Evolutionary conservation across 2,113 vertebrate genomes (phyloP).

Genomic region (Oryctolagus cuniculus): DNA sequence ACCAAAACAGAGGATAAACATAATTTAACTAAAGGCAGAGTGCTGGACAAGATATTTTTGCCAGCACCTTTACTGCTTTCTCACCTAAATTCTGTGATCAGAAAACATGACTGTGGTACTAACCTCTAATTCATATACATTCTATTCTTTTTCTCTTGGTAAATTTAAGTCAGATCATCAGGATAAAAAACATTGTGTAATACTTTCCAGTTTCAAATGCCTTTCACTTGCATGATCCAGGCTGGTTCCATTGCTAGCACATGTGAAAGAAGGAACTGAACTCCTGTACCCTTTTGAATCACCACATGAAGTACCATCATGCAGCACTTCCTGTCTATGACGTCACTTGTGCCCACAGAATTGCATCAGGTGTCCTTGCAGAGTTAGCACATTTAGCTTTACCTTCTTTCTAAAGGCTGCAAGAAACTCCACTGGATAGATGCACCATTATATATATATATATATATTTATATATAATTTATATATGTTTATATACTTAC

Average conservation of each 20-base stretch:
- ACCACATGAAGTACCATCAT: background rate
- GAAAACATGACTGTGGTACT: conserved; percentile 13
- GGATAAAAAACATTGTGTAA: conserved; percentile 16
- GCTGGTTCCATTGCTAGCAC: background rate
- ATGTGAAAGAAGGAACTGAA: background rate
- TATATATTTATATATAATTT: too few species aligned
- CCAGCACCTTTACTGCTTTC: background rate
- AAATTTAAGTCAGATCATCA: conserved; percentile 8
- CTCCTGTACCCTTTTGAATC: conserved; percentile 20
- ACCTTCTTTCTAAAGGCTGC: background rate
- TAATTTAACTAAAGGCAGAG: background rate
- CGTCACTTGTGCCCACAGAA: background rate
- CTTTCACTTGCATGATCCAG: background rate
- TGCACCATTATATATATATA: background rate
- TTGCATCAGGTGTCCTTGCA: background rate
- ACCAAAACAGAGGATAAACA: background rate
- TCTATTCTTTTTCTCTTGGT: conserved; percentile 47
- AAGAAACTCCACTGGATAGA: background rate
- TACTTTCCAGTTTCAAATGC: background rate
- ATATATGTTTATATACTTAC: too few species aligned
- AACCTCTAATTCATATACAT: conserved; percentile 22
- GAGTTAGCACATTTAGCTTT: conserved; percentile 20
- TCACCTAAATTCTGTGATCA: background rate
- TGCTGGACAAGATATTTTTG: background rate
- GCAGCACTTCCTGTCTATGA: background rate